phyloP scores from a whole-genome alignment of 2,113 vertebrate genomes.

The Tachysurus fulvidraco region DNA sequence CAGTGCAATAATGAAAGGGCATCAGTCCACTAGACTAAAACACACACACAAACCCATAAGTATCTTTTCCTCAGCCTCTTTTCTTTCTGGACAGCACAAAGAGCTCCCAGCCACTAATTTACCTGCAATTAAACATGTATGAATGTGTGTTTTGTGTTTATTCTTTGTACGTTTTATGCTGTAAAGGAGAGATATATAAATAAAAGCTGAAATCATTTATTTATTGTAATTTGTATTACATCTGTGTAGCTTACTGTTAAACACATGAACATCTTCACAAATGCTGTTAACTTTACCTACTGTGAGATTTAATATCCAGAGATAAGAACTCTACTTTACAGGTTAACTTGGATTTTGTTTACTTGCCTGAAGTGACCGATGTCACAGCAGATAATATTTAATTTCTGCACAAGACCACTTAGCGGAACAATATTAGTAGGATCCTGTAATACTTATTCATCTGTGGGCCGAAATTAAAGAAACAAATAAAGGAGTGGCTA shows the following conservation, averaged over 20 bases:
- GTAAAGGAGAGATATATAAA: constrained; percentile 2
- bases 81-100: neutral
- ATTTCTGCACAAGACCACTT: neutral
- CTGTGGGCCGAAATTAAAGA: neutral
- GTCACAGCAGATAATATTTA: neutral
- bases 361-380: neutral
- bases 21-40: constrained; percentile 74
- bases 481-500: neutral
- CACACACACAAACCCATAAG: constrained; percentile 25
- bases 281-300: neutral
- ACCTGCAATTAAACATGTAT: constrained; percentile 4
- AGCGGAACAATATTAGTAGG: neutral
- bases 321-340: neutral
- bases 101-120: constrained; percentile 31
- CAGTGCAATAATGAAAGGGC: constrained; percentile 98
- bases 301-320: neutral
- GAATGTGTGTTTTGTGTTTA: neutral
- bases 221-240: constrained; percentile 1
- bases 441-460: neutral
- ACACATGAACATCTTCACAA: neutral
- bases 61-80: neutral
- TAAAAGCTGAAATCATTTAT: constrained; percentile 24
- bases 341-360: neutral
- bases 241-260: neutral
- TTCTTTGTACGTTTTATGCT: constrained; percentile 10